phyloP scores from a whole-genome alignment of 1,140 invertebrate species.

The Drosophila carrolli region DNA sequence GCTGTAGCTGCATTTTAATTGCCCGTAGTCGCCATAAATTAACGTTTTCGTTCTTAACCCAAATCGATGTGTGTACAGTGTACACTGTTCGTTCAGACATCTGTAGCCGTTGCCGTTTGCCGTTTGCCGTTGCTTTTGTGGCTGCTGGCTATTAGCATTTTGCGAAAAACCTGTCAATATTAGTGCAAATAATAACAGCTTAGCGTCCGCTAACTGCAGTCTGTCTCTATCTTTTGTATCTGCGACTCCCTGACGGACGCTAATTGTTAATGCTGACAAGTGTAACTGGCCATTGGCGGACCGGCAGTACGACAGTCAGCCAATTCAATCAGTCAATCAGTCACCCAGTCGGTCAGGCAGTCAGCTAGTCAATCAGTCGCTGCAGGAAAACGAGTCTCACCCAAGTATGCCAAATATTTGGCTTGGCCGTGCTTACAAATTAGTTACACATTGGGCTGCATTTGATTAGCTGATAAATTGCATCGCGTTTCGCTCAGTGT shows the following conservation, averaged over 20 bases:
- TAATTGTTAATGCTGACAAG: slow-evolving; percentile 81
- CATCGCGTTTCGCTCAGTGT: slow-evolving; percentile 27
- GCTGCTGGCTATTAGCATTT: slow-evolving; percentile 72
- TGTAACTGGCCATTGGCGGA: slow-evolving; percentile 56
- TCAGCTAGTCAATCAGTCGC: slow-evolving; percentile 35
- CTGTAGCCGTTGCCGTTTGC: slow-evolving; percentile 6
- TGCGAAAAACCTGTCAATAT: slow-evolving; percentile 81
- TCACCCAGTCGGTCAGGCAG: slow-evolving; percentile 20
- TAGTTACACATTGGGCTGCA: slow-evolving; percentile 61
- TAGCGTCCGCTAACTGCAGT: slow-evolving; percentile 58
- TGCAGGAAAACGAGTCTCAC: slow-evolving; percentile 63
- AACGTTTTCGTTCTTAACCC: slow-evolving; percentile 77
- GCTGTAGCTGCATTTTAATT: slow-evolving; percentile 73
- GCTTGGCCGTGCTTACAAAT: slow-evolving; percentile 57
- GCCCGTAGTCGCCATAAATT: slow-evolving; percentile 59
- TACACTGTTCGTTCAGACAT: slow-evolving; percentile 18
- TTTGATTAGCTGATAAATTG: slow-evolving; percentile 54
- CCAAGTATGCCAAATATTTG: slow-evolving; percentile 81
- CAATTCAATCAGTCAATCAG: slow-evolving; percentile 27
- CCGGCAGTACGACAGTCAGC: slow-evolving; percentile 14
- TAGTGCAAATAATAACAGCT: slow-evolving; percentile 83
- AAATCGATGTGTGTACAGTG: slow-evolving; percentile 54
- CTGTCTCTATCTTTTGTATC: slow-evolving; percentile 37
- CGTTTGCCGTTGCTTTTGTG: not conserved
- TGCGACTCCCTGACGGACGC: slow-evolving; percentile 55